Base-by-base conservation (phyloP, 2,888 invertebrate genomes). In the Sericinus montela region DNA sequence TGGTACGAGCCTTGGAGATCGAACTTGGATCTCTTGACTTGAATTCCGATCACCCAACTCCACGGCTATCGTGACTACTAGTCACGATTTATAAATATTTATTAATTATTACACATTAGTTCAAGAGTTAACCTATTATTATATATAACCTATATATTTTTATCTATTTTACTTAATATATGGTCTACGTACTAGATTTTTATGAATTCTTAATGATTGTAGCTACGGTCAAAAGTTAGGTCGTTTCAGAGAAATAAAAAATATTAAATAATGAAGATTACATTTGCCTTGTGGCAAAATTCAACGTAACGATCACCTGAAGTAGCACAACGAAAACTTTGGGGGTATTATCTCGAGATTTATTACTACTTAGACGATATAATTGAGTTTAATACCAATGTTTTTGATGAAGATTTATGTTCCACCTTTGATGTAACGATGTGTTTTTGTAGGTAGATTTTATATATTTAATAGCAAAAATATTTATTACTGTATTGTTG, bases 231-330 rank as follows among this genome's bases (percentile, higher is more conserved):
- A 39, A 39, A 40, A 41, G 16, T 11, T 44, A 35, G 13, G 35
- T 28, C 16, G 39, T 34, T 46, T 11, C 28, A 40, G 38, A 29
- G n/a, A 40, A 39, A 40, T 28, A 40, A 44, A 30, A 23, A 49
- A 50, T 48, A 50, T 14, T 54, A 59, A 50, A 57, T 84, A 86
- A 86, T 86, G 83, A 82, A 85, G 85, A 87, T 87, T 82, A 78
- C 80, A 66, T 72, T 72, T 55, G 58, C 72, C 81, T 76, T 55
- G 39, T 54, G 72, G 81, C 71, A 50, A 48, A 52, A 54, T 51
- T 57, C 49, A 64, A 77, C 80, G 86, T 84, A 84, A 84, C 86
- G 76, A 76, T 70, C 77, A 83, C 65, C 85, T 88, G 86, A 88
- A 80, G 88, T 79, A 87, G 88, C 88, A 60, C 73, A 73, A 67